A percentile compares a stretch with the other conserved stretches of the same genome.
Conservation (phyloP, 1,140 invertebrate genomes). For the Hermatobates lingyangjiaoensis region DNA sequence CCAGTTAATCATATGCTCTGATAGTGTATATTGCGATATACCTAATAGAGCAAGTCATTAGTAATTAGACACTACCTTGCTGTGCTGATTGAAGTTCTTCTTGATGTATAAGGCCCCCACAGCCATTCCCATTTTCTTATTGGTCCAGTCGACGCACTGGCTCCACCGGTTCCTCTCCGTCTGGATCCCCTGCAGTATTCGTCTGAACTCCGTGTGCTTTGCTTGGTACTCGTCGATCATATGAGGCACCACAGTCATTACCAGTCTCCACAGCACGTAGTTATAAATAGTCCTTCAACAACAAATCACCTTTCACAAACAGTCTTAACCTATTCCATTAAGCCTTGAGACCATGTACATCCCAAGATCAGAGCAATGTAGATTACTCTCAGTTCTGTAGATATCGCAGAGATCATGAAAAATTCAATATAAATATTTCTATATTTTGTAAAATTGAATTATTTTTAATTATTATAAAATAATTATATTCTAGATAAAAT, state of each 20-base stretch:
- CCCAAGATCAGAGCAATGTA: no score
- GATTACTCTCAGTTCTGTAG: no score
- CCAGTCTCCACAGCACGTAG: slow-evolving; percentile 63
- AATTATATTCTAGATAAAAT: no score
- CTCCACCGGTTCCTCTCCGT: slow-evolving; percentile 58
- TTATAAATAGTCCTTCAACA: slow-evolving; percentile 51
- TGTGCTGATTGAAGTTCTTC: slow-evolving; percentile 66
- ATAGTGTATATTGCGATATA: no score
- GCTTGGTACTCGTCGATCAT: slow-evolving; percentile 65
- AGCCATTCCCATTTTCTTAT: slow-evolving; percentile 66
- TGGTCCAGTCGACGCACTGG: slow-evolving; percentile 69
- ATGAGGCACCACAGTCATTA: slow-evolving; percentile 59
- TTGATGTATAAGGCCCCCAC: slow-evolving; percentile 62
- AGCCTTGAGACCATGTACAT: neutral
- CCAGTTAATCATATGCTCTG: no score
- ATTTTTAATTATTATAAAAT: no score
- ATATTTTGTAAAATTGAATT: no score
- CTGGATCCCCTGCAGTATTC: slow-evolving; percentile 58
- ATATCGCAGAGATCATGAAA: no score
- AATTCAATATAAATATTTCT: no score
- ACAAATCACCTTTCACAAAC: neutral
- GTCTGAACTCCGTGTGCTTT: slow-evolving; percentile 54
- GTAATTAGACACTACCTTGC: slow-evolving; percentile 35
- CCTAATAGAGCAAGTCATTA: neutral
- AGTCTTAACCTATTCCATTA: neutral